These are phyloP conservation scores for Drosophila mercatorum DNA, from an alignment of 2,888 invertebrate species.

Conservation along the genomic window DNA sequence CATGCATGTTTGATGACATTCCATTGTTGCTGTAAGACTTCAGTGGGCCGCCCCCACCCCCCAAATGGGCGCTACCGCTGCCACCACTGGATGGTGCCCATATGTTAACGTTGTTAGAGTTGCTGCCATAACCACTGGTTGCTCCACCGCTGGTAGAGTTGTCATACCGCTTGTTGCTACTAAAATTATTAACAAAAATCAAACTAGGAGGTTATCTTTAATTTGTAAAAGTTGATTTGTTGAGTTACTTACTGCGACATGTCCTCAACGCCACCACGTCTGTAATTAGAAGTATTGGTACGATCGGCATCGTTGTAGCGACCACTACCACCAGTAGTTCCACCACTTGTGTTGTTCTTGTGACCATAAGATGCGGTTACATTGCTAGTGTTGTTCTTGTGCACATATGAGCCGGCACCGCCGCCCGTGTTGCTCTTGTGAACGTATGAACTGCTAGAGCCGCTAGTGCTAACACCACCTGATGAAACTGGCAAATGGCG, in stretches of 20 bases:
- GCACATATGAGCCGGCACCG: conserved; percentile 68
- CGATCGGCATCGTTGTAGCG: conserved; percentile 80
- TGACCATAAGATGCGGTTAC: conserved; percentile 68
- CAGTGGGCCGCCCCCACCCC: conserved; percentile 68
- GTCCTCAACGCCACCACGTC: conserved; percentile 76
- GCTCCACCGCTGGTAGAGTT: conserved; percentile 70
- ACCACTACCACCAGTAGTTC: conserved; percentile 58
- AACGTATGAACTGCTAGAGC: conserved; percentile 70
- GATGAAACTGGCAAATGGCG: conserved; percentile 76
- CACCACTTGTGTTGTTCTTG: conserved; percentile 57
- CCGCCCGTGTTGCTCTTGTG: conserved; percentile 56
- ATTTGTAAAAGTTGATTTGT: background rate
- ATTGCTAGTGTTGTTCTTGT: conserved; percentile 58
- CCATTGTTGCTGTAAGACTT: conserved; percentile 83
- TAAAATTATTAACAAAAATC: background rate
- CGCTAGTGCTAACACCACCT: conserved; percentile 52
- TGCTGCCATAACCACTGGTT: conserved; percentile 67
- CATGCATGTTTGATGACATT: conserved; percentile 78
- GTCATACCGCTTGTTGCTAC: conserved; percentile 82
- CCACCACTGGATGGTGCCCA: conserved; percentile 75
- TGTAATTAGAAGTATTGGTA: conserved; percentile 68
- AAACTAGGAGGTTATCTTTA: background rate
- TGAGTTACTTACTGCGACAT: conserved; percentile 55
- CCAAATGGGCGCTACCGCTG: conserved; percentile 63
- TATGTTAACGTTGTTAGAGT: conserved; percentile 66